Evolutionary conservation across 53 echinoderm and acorn worm species (phyloP).

Genomic region (Holothuria scabra): DNA sequence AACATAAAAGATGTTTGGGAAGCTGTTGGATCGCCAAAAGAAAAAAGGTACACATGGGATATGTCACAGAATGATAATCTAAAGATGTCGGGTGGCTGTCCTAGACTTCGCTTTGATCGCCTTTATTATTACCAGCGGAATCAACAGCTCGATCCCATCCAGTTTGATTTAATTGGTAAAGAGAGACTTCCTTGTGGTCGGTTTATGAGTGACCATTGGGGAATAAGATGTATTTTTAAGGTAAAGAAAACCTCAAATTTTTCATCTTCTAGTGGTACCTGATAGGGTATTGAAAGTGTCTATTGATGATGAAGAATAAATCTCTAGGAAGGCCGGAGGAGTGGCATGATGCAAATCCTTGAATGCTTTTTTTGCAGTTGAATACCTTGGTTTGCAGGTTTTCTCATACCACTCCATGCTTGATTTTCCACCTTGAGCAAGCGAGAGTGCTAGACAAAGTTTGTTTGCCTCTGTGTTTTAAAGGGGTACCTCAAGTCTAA

Average conservation of each 20-base stretch:
- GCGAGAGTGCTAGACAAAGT: no score
- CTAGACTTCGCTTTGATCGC: slow-evolving; percentile 82
- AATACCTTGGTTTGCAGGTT: no score
- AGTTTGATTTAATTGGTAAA: slow-evolving; percentile 71
- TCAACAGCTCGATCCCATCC: slow-evolving; percentile 27
- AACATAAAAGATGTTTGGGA: slow-evolving; percentile 79
- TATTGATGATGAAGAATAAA: no score
- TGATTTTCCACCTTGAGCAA: no score
- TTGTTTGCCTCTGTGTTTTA: no score
- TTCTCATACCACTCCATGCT: no score
- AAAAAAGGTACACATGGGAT: slow-evolving; percentile 82
- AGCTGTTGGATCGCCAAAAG: slow-evolving; percentile 55
- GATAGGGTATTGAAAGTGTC: no score
- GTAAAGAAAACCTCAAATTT: not conserved
- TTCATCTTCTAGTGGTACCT: no score
- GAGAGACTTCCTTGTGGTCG: slow-evolving; percentile 71
- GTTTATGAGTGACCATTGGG: slow-evolving; percentile 95
- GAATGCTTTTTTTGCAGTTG: no score
- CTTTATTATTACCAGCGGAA: slow-evolving; percentile 52
- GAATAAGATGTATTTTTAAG: slow-evolving; percentile 26
- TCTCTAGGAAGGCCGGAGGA: no score
- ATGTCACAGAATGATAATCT: slow-evolving; percentile 73
- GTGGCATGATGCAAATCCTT: no score
- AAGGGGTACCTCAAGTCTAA: no score
- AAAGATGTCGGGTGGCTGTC: slow-evolving; percentile 45